Evolutionary conservation across 92 coral and sea anemone genomes (phyloP).

Genomic region (Actinostola sp.): DNA sequence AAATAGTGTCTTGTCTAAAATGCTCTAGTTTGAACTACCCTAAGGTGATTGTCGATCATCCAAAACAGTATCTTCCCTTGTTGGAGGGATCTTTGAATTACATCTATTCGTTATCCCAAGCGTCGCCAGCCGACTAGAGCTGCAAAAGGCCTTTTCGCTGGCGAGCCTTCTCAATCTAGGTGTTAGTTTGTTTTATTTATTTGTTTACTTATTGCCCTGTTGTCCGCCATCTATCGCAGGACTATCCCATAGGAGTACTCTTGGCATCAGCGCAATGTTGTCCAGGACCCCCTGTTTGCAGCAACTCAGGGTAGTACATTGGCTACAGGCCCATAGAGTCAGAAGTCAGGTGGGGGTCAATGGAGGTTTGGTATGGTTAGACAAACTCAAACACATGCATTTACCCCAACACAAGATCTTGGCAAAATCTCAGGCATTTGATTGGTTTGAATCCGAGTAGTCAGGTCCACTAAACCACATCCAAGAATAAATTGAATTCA

Average conservation of each 20-base stretch:
- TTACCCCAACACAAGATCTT: conserved; percentile 87
- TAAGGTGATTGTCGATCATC: too few relatives aligned
- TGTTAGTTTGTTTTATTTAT: neutral
- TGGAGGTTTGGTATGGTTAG: conserved; percentile 78
- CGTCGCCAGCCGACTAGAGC: too few relatives aligned
- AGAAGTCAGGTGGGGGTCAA: conserved; percentile 70
- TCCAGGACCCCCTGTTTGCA: conserved; percentile 94
- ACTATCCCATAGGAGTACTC: conserved; percentile 86
- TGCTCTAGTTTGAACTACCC: too few relatives aligned
- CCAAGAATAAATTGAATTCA: too few relatives aligned
- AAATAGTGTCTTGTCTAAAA: too few relatives aligned
- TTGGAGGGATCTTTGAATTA: too few relatives aligned
- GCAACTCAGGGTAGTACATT: conserved; percentile 78
- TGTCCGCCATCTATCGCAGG: conserved; percentile 42
- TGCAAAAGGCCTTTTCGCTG: too few relatives aligned
- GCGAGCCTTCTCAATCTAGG: neutral
- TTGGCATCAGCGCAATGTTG: conserved; percentile 91
- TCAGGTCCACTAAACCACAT: too few relatives aligned
- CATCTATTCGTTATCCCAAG: too few relatives aligned
- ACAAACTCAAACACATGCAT: conserved; percentile 87
- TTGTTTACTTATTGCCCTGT: neutral
- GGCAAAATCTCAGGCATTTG: conserved; percentile 76
- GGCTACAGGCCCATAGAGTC: conserved; percentile 67
- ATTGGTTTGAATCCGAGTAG: conserved; percentile 95
- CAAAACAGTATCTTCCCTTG: too few relatives aligned